phyloP scores from a whole-genome alignment of 2,113 vertebrate species.

The Ceyx cyanopectus region DNA sequence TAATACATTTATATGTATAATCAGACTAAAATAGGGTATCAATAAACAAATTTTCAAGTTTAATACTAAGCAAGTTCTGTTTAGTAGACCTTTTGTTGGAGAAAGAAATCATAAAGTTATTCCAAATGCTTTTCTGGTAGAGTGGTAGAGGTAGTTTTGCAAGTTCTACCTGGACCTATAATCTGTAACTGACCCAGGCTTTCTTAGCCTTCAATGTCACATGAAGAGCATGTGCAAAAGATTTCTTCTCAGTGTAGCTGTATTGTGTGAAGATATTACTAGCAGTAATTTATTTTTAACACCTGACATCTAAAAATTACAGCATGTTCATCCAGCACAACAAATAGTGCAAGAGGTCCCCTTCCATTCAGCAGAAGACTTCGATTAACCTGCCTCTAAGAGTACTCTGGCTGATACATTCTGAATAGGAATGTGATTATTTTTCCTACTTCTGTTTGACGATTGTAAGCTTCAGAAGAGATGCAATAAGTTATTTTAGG shows the following conservation, averaged over 20 bases:
- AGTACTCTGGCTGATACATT: not conserved
- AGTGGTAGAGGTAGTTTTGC: not conserved
- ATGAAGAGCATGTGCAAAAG: not conserved
- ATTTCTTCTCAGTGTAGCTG: not conserved
- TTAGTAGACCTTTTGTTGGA: not conserved
- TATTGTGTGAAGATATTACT: not conserved
- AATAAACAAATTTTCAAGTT: not conserved
- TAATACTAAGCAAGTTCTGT: not conserved
- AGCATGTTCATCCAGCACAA: not conserved
- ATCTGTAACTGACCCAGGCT: not conserved
- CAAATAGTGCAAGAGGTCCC: not conserved
- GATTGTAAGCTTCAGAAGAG: not conserved
- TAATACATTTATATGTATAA: not conserved
- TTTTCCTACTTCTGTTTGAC: not conserved
- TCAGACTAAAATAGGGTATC: not conserved
- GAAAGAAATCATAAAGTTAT: not conserved
- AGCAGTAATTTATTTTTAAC: not conserved
- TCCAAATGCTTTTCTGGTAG: not conserved
- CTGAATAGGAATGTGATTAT: not conserved
- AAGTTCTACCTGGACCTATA: not conserved
- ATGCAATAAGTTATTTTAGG: not conserved
- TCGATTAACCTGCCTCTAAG: not conserved
- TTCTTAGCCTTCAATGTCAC: not conserved
- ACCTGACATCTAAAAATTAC: not conserved
- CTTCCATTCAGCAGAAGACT: not conserved